Percentiles rank a stretch among this genome's conserved stretches.
Conservation (phyloP, 2,797 vertebrate species). For the Pteropus rufus region DNA sequence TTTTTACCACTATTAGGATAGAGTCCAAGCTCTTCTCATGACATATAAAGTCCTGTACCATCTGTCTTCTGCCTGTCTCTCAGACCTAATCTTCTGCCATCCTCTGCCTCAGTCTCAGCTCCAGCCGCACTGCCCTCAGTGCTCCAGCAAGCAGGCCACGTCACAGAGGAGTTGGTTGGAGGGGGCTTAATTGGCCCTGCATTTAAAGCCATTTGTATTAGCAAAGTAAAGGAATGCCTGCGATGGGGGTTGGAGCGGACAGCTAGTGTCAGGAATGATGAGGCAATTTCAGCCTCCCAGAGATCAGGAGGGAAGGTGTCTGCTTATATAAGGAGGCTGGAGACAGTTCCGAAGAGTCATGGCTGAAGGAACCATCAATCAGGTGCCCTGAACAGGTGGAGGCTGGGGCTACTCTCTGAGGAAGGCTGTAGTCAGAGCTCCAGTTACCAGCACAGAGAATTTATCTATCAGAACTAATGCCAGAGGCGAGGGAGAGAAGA, state of each 20-base stretch:
- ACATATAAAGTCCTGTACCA: background rate
- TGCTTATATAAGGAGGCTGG: slow-evolving; percentile 63
- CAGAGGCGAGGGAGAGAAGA: background rate
- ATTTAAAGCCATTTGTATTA: background rate
- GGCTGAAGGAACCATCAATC: slow-evolving; percentile 51
- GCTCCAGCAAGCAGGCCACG: background rate
- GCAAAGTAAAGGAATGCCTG: background rate
- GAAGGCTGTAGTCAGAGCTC: slow-evolving; percentile 55
- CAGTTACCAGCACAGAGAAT: slow-evolving; percentile 46
- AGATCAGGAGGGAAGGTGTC: background rate
- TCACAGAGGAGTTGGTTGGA: background rate
- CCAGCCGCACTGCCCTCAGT: background rate
- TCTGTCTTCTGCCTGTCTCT: background rate
- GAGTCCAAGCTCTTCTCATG: background rate
- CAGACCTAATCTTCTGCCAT: background rate
- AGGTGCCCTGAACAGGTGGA: slow-evolving; percentile 69
- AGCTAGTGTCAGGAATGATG: background rate
- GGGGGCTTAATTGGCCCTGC: background rate
- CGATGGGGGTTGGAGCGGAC: background rate
- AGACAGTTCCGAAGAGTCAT: slow-evolving; percentile 21
- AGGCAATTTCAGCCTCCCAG: background rate
- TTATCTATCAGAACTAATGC: background rate
- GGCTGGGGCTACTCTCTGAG: background rate
- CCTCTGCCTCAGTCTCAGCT: background rate
- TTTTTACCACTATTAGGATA: background rate